phyloP scores from a whole-genome alignment of 1,140 invertebrate genomes.

The Aphidius gifuensis region DNA sequence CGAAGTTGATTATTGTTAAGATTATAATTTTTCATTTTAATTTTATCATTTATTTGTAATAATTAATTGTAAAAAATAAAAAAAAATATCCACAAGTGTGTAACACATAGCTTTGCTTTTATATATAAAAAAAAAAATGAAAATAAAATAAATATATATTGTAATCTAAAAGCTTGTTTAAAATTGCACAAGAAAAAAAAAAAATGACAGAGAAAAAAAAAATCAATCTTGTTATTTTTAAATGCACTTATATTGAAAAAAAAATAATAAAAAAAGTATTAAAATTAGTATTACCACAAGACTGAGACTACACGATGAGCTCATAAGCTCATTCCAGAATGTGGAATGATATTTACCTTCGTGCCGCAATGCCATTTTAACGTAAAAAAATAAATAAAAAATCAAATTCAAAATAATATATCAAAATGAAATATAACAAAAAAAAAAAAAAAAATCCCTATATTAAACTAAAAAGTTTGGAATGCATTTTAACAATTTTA shows the following conservation, averaged over 20 bases:
- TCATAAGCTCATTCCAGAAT: conserved; percentile 4
- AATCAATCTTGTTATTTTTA: conserved; percentile 11
- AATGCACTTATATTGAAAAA: conserved; percentile 36
- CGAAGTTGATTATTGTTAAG: conserved; percentile 14
- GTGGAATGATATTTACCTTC: conserved; percentile 19
- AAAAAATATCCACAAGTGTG: too few relatives aligned
- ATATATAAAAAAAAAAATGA: neutral
- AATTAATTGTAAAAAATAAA: neutral
- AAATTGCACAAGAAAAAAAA: neutral
- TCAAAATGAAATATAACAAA: conserved; percentile 16
- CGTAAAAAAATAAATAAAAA: conserved; percentile 1
- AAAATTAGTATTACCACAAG: conserved; percentile 47
- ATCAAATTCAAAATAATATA: neutral
- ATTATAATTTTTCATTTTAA: neutral
- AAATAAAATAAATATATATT: neutral
- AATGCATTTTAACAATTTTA: neutral
- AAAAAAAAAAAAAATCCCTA: conserved; percentile 10
- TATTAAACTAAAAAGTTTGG: neutral
- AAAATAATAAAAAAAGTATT: conserved; percentile 39
- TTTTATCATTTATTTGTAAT: conserved; percentile 3
- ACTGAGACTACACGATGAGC: conserved; percentile 35
- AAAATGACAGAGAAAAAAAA: neutral
- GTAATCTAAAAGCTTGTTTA: neutral
- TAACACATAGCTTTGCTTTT: neutral
- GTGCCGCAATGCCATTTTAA: conserved; percentile 5